Evolutionary conservation across 2,113 vertebrate genomes (phyloP).

Genomic region (Calyptommatus sinebrachiatus): DNA sequence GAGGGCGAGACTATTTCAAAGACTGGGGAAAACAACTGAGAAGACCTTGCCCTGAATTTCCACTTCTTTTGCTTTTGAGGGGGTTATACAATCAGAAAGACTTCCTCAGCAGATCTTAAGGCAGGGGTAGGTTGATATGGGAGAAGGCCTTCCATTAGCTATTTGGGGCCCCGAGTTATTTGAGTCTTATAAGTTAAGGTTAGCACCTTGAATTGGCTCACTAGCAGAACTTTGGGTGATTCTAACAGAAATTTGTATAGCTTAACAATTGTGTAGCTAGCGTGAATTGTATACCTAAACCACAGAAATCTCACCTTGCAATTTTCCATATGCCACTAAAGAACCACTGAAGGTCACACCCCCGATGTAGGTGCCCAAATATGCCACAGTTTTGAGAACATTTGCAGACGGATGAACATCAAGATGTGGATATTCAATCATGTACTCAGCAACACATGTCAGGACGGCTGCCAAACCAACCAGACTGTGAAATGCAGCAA

Average conservation of each 20-base stretch:
- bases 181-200: too few relatives aligned
- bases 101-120: too few relatives aligned
- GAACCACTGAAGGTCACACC: slow-evolving; percentile 77
- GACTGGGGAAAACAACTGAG: too few relatives aligned
- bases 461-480: slow-evolving; percentile 74
- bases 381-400: slow-evolving; percentile 69
- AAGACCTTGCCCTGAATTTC: too few relatives aligned
- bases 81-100: too few relatives aligned
- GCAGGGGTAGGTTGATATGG: too few relatives aligned
- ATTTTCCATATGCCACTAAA: slow-evolving; percentile 72
- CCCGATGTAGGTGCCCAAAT: slow-evolving; percentile 74
- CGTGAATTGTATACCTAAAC: background rate
- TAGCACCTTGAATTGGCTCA: too few relatives aligned
- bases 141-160: too few relatives aligned
- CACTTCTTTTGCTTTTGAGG: too few relatives aligned
- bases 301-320: slow-evolving; percentile 61
- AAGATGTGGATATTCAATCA: slow-evolving; percentile 76
- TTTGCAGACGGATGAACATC: slow-evolving; percentile 67
- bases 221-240: background rate
- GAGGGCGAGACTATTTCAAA: too few relatives aligned
- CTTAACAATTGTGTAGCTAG: too few relatives aligned
- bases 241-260: background rate
- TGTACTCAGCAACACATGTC: slow-evolving; percentile 67
- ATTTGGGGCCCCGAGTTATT: too few relatives aligned
- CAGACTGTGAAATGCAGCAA: slow-evolving; percentile 81